These are phyloP conservation scores for Micropterix aruncella DNA, from an alignment of 2,888 invertebrate genomes.

Conservation along the genomic window DNA sequence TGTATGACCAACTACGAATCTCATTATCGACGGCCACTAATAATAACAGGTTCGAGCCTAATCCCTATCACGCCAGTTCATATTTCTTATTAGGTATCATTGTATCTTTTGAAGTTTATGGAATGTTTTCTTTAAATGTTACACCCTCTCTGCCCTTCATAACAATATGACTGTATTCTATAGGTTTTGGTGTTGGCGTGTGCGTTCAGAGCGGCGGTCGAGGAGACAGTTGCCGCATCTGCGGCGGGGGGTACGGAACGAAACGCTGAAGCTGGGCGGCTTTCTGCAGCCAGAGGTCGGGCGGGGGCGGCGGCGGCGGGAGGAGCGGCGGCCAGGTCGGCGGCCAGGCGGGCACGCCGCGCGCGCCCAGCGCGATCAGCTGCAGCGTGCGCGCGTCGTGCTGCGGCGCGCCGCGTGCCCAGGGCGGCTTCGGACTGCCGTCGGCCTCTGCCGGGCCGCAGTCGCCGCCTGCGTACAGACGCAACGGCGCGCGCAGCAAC, in stretches of 20 bases:
- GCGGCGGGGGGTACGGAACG: constrained; percentile 46
- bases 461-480: constrained; percentile 46
- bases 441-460: constrained; percentile 40
- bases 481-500: constrained; percentile 48
- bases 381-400: constrained; percentile 27
- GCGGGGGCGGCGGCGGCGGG: constrained; percentile 67
- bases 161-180: too few relatives aligned
- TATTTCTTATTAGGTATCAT: too few relatives aligned
- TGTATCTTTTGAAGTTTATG: too few relatives aligned
- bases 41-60: too few relatives aligned
- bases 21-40: too few relatives aligned
- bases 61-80: too few relatives aligned
- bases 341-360: constrained; percentile 71
- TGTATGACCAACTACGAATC: too few relatives aligned
- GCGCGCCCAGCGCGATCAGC: constrained; percentile 41
- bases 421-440: constrained; percentile 39
- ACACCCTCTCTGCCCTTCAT: too few relatives aligned
- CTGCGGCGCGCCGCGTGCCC: constrained; percentile 29
- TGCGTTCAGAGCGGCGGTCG: constrained; percentile 17
- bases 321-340: constrained; percentile 81
- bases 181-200: too few relatives aligned
- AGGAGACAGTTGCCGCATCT: constrained; percentile 14
- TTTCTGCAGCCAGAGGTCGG: constrained; percentile 89
- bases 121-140: too few relatives aligned
- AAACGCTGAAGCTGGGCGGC: constrained; percentile 45